Evolutionary conservation across 2,888 invertebrate genomes (phyloP).

Genomic region (Aethes cnicana): DNA sequence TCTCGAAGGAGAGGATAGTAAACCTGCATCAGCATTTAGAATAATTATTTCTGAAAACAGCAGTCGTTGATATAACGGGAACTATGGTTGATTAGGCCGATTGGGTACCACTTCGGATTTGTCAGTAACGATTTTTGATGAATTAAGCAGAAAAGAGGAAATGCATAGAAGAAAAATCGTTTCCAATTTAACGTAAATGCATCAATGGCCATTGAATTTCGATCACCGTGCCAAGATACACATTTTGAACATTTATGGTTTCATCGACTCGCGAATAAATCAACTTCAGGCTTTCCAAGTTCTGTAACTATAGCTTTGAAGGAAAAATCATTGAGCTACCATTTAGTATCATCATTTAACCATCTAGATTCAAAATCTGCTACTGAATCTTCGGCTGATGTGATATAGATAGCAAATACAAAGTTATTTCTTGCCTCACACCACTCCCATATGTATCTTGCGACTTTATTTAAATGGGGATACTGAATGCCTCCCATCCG

Average conservation of each 20-base stretch:
- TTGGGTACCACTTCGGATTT: constrained; percentile 27
- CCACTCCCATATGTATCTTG: too few relatives aligned
- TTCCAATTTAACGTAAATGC: not conserved
- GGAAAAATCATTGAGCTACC: not conserved
- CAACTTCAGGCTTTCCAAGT: not conserved
- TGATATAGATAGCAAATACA: constrained; percentile 5
- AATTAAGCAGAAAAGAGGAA: constrained; percentile 3
- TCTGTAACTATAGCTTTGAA: not conserved
- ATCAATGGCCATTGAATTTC: not conserved
- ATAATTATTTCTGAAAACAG: not conserved
- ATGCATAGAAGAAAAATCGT: not conserved
- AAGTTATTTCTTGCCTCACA: constrained; percentile 2
- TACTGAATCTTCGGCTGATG: not conserved
- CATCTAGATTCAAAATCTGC: constrained; percentile 11
- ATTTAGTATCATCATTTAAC: constrained; percentile 1
- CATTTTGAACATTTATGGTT: not conserved
- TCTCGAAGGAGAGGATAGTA: constrained; percentile 1
- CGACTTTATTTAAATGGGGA: too few relatives aligned
- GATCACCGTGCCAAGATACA: not conserved
- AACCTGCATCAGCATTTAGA: not conserved
- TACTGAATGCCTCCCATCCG: too few relatives aligned
- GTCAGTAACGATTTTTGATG: not conserved
- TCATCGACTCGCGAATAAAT: not conserved
- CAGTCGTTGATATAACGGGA: constrained; percentile 27
- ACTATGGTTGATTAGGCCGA: constrained; percentile 36